Base-by-base conservation (phyloP, 2,797 vertebrate genomes). In the Lepidocolaptes lacrymiger region DNA sequence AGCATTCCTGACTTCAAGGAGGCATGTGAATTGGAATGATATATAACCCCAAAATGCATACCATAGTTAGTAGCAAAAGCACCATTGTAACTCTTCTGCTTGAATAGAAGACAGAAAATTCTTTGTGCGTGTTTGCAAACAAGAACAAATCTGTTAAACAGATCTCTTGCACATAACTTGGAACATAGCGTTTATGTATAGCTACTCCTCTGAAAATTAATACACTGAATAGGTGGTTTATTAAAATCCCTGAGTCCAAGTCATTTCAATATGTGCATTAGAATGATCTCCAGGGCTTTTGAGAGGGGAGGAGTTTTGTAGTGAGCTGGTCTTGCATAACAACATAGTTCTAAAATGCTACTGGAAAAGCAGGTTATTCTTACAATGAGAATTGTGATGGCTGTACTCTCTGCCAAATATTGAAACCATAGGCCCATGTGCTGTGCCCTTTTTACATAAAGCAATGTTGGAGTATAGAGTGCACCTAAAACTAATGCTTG, bases 1-100 rank as follows among this genome's bases (percentile, higher is more conserved):
- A 99, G 67, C 99, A 99, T 93, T 99, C 99, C 96, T 99, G 99
- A 99, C 93, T 95, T 87, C 59, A 54, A 51, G 43, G 54, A 94
- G 34, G 68, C 74, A 51, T 48, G 34, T 72, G 56, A 87, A 94
- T 92, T 88, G 52, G 61, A 95, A 92, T 46, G 58, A 80, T 79
- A 78, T 84, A 95, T 93, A 95, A 92, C 76, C 93, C 92, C 86
- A 63, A 97, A 91, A 78, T 34, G 74, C 93, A 86, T 97, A 94
- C 81, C 95, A 89, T 98, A 98, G 96, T 97, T 97, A 97, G 87
- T 96, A 95, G 95, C 95, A 97, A 97, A 97, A 97, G 94, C 91
- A 97, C 93, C 95, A 94, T 93, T 96, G 92, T 96, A 97, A 96
- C 88, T 93, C 81, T 95, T 97, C 93, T 97, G 93, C 96, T 96